phyloP scores from a whole-genome alignment of 2,888 invertebrate species.

The Acrocyrtus sp. region DNA sequence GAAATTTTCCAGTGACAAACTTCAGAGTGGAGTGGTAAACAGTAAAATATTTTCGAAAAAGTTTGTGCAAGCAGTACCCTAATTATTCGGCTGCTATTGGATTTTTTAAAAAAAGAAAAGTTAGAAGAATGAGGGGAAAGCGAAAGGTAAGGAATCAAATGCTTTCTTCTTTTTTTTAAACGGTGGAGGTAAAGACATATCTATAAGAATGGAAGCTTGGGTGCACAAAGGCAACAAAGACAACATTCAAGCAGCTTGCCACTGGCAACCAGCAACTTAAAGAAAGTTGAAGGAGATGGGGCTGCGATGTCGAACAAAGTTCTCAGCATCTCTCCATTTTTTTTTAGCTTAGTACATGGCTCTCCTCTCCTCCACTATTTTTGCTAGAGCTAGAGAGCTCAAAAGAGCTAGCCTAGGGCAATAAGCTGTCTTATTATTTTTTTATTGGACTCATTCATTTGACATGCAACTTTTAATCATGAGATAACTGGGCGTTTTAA shows the following conservation, averaged over 20 bases:
- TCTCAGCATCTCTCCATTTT: not conserved
- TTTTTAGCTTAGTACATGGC: no score
- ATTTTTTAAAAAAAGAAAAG: no score
- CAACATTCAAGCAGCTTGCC: not conserved
- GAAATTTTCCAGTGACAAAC: slow-evolving; percentile 3
- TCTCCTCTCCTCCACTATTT: no score
- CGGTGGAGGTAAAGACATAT: no score
- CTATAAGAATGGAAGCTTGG: not conserved
- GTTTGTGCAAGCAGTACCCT: not conserved
- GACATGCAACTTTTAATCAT: no score
- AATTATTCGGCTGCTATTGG: no score
- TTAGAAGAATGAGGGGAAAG: slow-evolving; percentile 56
- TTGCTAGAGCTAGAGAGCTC: no score
- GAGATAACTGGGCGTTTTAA: no score
- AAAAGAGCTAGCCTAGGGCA: no score
- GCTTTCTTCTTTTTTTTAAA: not conserved
- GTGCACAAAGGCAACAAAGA: not conserved
- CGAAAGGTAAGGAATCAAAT: slow-evolving; percentile 55
- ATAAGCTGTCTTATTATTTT: no score
- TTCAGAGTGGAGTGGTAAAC: not conserved
- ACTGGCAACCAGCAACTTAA: not conserved
- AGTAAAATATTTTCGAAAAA: no score
- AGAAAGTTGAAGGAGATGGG: not conserved
- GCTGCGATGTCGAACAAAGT: not conserved
- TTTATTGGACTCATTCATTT: no score